A percentile compares a stretch with the other conserved stretches of the same genome.
phyloP scores from a whole-genome alignment of 2,888 invertebrate species.

The Amblyjoppa proteus region DNA sequence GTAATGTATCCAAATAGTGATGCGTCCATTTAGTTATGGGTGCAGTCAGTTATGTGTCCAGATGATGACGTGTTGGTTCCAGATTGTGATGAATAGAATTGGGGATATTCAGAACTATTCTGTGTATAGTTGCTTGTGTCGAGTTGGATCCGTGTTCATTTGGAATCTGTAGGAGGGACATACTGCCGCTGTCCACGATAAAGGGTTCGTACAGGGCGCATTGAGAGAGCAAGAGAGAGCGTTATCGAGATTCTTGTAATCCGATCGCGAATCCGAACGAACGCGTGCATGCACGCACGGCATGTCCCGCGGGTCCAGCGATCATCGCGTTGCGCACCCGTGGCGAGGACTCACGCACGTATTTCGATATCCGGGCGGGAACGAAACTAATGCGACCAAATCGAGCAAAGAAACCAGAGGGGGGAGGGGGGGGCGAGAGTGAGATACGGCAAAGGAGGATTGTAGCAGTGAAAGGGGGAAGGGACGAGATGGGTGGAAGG shows the following conservation, averaged over 20 bases:
- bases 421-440: slow-evolving; percentile 7
- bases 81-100: too few species aligned
- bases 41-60: too few species aligned
- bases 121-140: background rate
- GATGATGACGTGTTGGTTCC: too few species aligned
- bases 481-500: slow-evolving; percentile 7
- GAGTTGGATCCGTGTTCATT: background rate
- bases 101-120: too few species aligned
- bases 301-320: slow-evolving; percentile 52
- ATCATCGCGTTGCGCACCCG: slow-evolving; percentile 50
- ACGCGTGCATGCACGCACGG: slow-evolving; percentile 64
- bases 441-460: slow-evolving; percentile 23
- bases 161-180: background rate
- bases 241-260: slow-evolving; percentile 78
- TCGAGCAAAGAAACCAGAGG: slow-evolving; percentile 39
- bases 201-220: slow-evolving; percentile 2
- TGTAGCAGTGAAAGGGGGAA: background rate
- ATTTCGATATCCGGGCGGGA: slow-evolving; percentile 50
- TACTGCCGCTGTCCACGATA: background rate
- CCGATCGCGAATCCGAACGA: slow-evolving; percentile 72
- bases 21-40: too few species aligned
- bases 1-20: too few species aligned
- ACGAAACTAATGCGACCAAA: slow-evolving; percentile 67
- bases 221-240: slow-evolving; percentile 7
- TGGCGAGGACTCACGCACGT: slow-evolving; percentile 45